Evolutionary conservation across 2,888 invertebrate species (phyloP), one percentile per base, ranked within the genome.

Genomic region (Leptarthrus brevirostris): DNA sequence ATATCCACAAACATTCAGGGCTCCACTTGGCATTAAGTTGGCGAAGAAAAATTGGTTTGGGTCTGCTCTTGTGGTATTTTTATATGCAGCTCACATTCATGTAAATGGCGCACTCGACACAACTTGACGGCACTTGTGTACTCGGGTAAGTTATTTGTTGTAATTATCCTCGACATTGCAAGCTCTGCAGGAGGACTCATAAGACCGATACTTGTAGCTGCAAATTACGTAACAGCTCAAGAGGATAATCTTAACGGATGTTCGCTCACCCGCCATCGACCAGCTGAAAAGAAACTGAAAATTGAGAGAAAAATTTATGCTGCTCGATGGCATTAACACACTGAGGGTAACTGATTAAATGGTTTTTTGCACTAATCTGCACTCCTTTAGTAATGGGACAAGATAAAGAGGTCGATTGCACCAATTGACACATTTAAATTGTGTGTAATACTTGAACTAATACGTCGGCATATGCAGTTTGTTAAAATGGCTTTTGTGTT

Each of bases 161-260:
- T 64, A 64, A 64, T 64, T 64, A 64, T 64, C 24, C 14, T 14
- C 64, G 54, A 26, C 10, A 34, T 20, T 26, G 34, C 34, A 52
- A 30, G 26, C 20, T 16, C 22, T 66, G 44, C 14, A 44, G 69
- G 26, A 64, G 64, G 64, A 47, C 64, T 44, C 64, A 40, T 44
- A 64, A 64, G 64, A 64, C 64, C 69, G 49, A 69, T 69, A 52
- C 69, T 69, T 69, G 69, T 69, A 52, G 52, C 49, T 52, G 69
- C 34, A 69, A 69, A 69, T 52, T 69, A 69, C 44, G 64, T 64
- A 64, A 47, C 64, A 36, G 64, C 64, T 44, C 64, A 64, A 64
- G 64, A 64, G 64, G 64, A 64, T 64, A 64, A 64, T 64, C 64
- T 64, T 64, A 24, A 36, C 47, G 64, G 64, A 64, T 44, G 24